Percentiles rank a stretch among this genome's conserved stretches.
Evolutionary conservation across 2,797 vertebrate species (phyloP).

Genomic region (Esox lucius): DNA sequence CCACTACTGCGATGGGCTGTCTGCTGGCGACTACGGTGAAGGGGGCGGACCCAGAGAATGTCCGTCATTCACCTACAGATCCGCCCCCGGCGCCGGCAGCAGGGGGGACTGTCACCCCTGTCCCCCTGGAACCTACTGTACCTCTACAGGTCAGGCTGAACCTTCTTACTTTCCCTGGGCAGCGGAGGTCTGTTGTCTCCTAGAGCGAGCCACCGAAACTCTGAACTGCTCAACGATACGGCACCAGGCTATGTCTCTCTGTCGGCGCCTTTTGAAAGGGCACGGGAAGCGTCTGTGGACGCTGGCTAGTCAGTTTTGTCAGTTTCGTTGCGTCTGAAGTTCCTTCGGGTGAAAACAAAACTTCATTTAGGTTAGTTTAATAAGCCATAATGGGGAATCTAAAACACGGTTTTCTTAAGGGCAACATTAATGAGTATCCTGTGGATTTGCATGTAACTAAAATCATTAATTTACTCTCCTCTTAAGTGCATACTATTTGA

Average conservation of each 20-base stretch:
- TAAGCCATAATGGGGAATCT: neutral
- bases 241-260: neutral
- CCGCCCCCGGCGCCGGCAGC: conserved; percentile 74
- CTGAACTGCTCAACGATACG: neutral
- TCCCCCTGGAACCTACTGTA: conserved; percentile 82
- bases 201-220: neutral
- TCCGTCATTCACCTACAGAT: conserved; percentile 79
- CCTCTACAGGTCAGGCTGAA: conserved; percentile 73
- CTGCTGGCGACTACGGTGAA: conserved; percentile 51
- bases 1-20: conserved; percentile 82
- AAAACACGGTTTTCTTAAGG: neutral
- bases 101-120: conserved; percentile 80
- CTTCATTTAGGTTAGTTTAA: neutral
- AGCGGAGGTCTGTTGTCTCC: neutral
- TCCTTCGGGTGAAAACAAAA: neutral
- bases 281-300: neutral
- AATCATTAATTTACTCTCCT: neutral
- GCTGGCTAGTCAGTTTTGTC: neutral
- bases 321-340: neutral
- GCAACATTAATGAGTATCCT: neutral
- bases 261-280: neutral
- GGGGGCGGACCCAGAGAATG: conserved; percentile 76
- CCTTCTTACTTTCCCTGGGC: neutral
- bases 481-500: neutral
- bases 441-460: neutral